These are phyloP conservation scores for Deilephila porcellus DNA, from an alignment of 2,888 invertebrate species.

Conservation along the genomic window DNA sequence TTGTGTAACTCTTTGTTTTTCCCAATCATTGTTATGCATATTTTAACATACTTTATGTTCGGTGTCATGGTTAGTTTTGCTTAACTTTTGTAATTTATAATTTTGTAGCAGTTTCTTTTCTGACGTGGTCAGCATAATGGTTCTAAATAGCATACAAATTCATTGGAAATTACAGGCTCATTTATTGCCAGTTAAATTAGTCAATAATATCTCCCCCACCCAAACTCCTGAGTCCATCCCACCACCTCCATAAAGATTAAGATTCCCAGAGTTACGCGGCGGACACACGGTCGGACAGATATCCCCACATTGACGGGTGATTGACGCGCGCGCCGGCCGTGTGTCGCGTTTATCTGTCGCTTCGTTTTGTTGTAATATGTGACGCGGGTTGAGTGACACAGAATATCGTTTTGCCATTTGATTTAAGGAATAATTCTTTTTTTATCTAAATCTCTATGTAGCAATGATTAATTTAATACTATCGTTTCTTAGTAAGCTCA, in stretches of 20 bases:
- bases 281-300: conserved; percentile 59
- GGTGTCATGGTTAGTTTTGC: too few relatives aligned
- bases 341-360: conserved; percentile 42
- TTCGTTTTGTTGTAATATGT: conserved; percentile 38
- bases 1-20: too few relatives aligned
- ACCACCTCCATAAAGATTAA: conserved; percentile 70
- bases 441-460: too few relatives aligned
- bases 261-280: conserved; percentile 60
- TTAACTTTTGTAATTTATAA: too few relatives aligned
- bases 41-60: too few relatives aligned
- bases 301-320: conserved; percentile 65
- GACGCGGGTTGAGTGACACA: conserved; percentile 34
- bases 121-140: too few relatives aligned
- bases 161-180: not conserved
- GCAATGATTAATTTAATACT: too few relatives aligned
- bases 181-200: not conserved
- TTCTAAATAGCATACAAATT: too few relatives aligned
- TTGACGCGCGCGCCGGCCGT: conserved; percentile 55
- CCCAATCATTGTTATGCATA: too few relatives aligned
- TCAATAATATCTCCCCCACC: conserved; percentile 33
- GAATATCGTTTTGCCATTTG: not conserved
- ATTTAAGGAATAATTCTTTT: too few relatives aligned
- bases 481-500: too few relatives aligned
- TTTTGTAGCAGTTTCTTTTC: too few relatives aligned
- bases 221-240: conserved; percentile 34